Base-by-base conservation (phyloP, 2,113 vertebrate genomes). In the Octodon degus region DNA sequence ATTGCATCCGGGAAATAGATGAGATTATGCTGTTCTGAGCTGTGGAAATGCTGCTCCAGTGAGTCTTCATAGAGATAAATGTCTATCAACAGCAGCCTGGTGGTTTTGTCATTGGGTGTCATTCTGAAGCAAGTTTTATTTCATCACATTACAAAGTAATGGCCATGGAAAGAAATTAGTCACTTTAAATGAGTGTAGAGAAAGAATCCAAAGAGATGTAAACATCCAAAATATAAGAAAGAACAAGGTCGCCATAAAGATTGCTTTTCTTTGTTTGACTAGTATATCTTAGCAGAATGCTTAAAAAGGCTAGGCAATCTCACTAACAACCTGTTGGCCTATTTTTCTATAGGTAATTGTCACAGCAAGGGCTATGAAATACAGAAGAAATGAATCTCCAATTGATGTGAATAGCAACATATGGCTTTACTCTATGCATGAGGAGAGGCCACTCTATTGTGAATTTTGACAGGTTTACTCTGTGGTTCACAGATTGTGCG, bases 381-480 rank as follows among this genome's bases (percentile, higher is more conserved):
- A 3, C 37, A 0, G 40, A 72, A 67, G 53, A 96, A 90, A 86
- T 12, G 55, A 95, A 37, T 86, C 68, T 63, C 27, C 85, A 25
- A 43, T 95, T 93, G 68, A 76, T 94, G 96, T 95, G 86, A 80
- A 25, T 84, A 27, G 19, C 81, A 96, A 97, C 19, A 55, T 86
- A 77, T 91, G 96, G 43, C 17, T 80, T 91, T 53, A 90, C 20
- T 90, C 80, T 96, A 80, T 97, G 84, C 94, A 79, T 95, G 62
- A 97, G 70, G 30, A 94, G 13, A 76, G 89, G 94, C 95, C 60
- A 90, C 62, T 95, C 87, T 72, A 53, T 95, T 81, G 83, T 91
- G 53, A 93, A 91, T 22, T 53, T 25, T 97, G 93, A 30, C 34
- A 98, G 13, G 30, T 92, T 97, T 3, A 0, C 55, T 95, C 94